Evolutionary conservation across 2,888 invertebrate species (phyloP), one percentile per base, ranked within the genome.

Genomic region (Acanthoscelides obtectus): DNA sequence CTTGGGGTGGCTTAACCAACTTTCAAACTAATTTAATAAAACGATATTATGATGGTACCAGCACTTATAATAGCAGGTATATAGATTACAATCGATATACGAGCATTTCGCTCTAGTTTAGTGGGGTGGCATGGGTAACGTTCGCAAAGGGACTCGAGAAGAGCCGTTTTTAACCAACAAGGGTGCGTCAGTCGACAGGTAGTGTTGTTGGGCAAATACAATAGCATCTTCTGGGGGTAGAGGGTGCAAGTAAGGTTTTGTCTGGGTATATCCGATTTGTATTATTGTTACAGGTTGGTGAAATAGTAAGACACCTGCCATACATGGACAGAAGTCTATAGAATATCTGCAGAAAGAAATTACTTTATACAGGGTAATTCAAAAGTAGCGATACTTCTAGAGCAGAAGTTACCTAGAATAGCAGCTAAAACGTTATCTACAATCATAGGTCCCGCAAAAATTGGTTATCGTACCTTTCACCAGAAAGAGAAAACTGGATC

Each of bases 31-130:
- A 45, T 45, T 45, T 45, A 45, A 45, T 45, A 45, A 72, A 72
- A 68, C 68, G 66, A 71, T 71, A 73, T 76, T 77, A 78, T 78
- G 77, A 74, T 76, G 78, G 78, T 78, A 78, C 78, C 78, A 77
- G 78, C 78, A 78, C 74, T 70, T 17, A 45, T 45, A 45, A 45
- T 45, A 45, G 45, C 45, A 45, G 45, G 45, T 45, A 45, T 45
- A 45, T 45, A 45, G 45, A 45, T 45, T 45, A 45, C 45, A 45
- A 45, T 45, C 45, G 45, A 45, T 45, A 45, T 17, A 12, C 17
- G 17, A 45, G 45, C 45, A 45, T 45, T 45, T 45, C 17, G 45
- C 45, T 45, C 45, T 45, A 45, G 45, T 45, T 45, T 45, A 12
- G 45, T 45, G 17, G 45, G 45, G 45, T 45, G 45, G 45, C 45